These are phyloP conservation scores for Microcebus jonahi DNA, from an alignment of 2,113 vertebrate species.

Conservation along the genomic window DNA sequence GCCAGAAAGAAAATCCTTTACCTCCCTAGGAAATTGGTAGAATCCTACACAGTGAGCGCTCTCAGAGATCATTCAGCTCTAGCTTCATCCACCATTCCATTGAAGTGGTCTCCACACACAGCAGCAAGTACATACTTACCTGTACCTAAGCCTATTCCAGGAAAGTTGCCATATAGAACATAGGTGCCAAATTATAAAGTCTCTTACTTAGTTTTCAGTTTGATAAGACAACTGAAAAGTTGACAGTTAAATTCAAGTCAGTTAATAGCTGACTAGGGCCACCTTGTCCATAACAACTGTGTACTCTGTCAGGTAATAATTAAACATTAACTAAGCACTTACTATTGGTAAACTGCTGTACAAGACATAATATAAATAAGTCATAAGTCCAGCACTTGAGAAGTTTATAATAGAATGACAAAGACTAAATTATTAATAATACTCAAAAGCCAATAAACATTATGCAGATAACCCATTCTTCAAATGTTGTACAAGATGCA, in stretches of 20 bases:
- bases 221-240: constrained; percentile 12
- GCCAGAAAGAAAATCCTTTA: constrained; percentile 5
- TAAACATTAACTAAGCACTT: constrained; percentile 45
- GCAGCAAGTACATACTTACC: neutral
- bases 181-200: neutral
- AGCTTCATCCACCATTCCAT: neutral
- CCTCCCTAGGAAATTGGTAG: neutral
- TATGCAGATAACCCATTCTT: neutral
- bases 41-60: neutral
- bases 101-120: neutral
- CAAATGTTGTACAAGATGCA: neutral
- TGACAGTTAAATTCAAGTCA: neutral
- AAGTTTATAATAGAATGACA: neutral
- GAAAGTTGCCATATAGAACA: neutral
- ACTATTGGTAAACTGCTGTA: neutral
- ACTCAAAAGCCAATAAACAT: neutral
- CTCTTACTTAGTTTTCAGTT: neutral
- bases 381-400: neutral
- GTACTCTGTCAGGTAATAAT: constrained; percentile 7
- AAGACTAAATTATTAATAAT: neutral
- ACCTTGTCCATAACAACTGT: neutral
- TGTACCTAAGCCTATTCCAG: neutral
- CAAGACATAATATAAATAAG: neutral
- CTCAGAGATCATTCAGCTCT: neutral
- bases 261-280: neutral